Percentiles rank a stretch among this genome's conserved stretches.
Evolutionary conservation across 2,888 invertebrate genomes (phyloP).

Genomic region (Caenorhabditis sp.): DNA sequence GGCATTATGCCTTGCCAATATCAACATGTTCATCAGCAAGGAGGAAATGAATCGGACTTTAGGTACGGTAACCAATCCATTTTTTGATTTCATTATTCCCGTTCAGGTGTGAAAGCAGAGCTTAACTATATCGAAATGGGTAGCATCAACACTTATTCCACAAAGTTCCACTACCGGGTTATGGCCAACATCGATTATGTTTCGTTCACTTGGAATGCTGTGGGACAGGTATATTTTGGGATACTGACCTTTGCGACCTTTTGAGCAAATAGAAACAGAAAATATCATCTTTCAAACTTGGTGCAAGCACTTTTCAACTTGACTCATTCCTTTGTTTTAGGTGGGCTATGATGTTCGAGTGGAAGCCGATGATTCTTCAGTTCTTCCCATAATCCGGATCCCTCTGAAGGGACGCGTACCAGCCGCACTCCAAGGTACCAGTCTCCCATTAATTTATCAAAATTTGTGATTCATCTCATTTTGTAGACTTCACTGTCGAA

Average conservation of each 20-base stretch:
- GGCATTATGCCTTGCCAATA: slow-evolving; percentile 52
- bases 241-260: background rate
- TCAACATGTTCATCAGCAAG: slow-evolving; percentile 81
- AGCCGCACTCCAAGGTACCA: slow-evolving; percentile 72
- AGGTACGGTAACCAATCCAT: slow-evolving; percentile 68
- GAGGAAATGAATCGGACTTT: slow-evolving; percentile 82
- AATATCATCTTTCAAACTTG: slow-evolving; percentile 1
- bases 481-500: slow-evolving; percentile 80
- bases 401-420: slow-evolving; percentile 79
- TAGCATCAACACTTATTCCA: slow-evolving; percentile 78
- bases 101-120: slow-evolving; percentile 80
- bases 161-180: slow-evolving; percentile 80
- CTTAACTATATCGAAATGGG: slow-evolving; percentile 81
- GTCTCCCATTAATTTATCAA: slow-evolving; percentile 6
- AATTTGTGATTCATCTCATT: slow-evolving; percentile 30
- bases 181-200: slow-evolving; percentile 77
- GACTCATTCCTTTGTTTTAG: too few species aligned
- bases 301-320: background rate
- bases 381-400: slow-evolving; percentile 80
- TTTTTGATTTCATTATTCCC: background rate
- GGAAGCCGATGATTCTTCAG: slow-evolving; percentile 80
- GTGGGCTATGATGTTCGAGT: slow-evolving; percentile 75
- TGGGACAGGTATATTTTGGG: slow-evolving; percentile 58
- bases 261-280: slow-evolving; percentile 12
- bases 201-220: slow-evolving; percentile 80